Evolutionary conservation across 2,888 invertebrate species (phyloP), one percentile per base, ranked within the genome.

Genomic region (Galerucella pusilla): DNA sequence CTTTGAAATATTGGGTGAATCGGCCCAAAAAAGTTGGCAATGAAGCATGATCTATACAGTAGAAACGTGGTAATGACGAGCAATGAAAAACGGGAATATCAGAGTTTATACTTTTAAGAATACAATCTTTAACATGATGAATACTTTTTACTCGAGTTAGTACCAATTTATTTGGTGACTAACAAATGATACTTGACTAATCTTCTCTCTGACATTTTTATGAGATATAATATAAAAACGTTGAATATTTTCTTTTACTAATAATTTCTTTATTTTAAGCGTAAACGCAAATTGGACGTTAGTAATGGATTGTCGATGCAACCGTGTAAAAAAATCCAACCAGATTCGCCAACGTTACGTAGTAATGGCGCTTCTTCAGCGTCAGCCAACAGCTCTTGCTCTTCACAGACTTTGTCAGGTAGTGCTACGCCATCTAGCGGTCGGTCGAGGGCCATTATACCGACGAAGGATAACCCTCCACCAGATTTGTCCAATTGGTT

Each of bases 401-500:
- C 77, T 73, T 70, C 78, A 52, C 71, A 70, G 67, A 59, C 64
- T 25, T 25, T 70, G 14, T 77, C 80, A 12, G 68, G 77, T 52
- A 75, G 71, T 60, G 68, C 73, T 28, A 77, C 79, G 10, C 76
- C 79, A 6, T 46, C 75, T 46, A 77, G 77, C 20, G 78, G 78
- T 52, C 76, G 81, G 46, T 75, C 80, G 7, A 80, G 88, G n/a
- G 90, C 90, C 71, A 87, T 92, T 49, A 92, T 93, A 83, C 93
- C 94, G 60, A 93, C 94, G n/a, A 93, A 93, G 86, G 93, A 93
- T 82, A 93, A 94, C 89, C 94, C 94, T 73, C 94, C 95, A 11
- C 93, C 93, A 6, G 94, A 94, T 84, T 89, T 95, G 88, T 91
- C 90, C 79, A 91, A 91, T 82, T 95, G 95, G 95, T 88, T 95